Evolutionary conservation across 2,888 invertebrate species (phyloP).

Genomic region (Trachelus tabidus): DNA sequence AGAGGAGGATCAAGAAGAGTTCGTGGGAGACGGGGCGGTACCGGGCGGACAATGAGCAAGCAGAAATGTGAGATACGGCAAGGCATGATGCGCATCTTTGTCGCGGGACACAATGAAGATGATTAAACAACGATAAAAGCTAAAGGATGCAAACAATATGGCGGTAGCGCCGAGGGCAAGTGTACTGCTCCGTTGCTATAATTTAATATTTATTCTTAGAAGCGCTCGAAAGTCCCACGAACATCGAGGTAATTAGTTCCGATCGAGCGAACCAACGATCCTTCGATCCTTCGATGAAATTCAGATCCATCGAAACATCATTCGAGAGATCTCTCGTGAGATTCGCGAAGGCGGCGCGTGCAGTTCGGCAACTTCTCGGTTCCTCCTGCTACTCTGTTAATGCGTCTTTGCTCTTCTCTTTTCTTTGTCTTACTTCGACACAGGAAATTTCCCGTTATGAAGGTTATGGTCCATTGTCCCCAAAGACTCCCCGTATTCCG

Average conservation of each 20-base stretch:
- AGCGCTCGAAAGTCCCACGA: background rate
- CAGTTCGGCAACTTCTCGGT: conserved; percentile 10
- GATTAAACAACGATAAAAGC: conserved; percentile 33
- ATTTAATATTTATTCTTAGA: conserved; percentile 4
- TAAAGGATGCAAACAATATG: conserved; percentile 8
- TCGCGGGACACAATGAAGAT: conserved; percentile 36
- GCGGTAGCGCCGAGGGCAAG: conserved; percentile 14
- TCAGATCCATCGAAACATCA: background rate
- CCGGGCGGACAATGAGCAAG: conserved; percentile 30
- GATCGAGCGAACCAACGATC: background rate
- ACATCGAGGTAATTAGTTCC: background rate
- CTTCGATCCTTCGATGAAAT: background rate
- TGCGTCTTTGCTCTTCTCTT: background rate
- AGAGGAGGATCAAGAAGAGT: background rate
- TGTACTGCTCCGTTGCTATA: conserved; percentile 3
- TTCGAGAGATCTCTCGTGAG: background rate
- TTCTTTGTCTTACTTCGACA: background rate
- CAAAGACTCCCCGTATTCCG: conserved; percentile 5
- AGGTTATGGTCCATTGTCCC: background rate
- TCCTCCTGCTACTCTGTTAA: background rate
- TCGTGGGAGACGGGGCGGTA: conserved; percentile 11
- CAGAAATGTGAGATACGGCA: conserved; percentile 26
- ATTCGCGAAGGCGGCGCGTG: conserved; percentile 8
- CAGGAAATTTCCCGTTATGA: background rate
- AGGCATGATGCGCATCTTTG: conserved; percentile 27